Conservation (phyloP, 2,888 invertebrate genomes). For the Unio delphinus region DNA sequence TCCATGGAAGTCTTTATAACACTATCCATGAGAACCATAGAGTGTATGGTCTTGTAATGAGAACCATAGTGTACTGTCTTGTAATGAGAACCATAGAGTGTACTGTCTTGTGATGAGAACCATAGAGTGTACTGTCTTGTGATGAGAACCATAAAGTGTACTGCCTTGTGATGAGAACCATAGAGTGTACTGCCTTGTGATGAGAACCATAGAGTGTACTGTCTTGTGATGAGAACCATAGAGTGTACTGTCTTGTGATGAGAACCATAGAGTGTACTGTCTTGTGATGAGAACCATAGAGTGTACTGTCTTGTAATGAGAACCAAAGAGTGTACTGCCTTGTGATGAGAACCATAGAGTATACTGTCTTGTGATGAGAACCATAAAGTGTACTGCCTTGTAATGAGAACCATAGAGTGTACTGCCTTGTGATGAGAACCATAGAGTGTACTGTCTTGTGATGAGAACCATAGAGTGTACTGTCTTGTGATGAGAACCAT, state of each 20-base stretch:
- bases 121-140: not conserved
- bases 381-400: not conserved
- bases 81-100: not conserved
- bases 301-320: too few relatives aligned
- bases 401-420: not conserved
- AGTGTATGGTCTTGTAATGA: too few relatives aligned
- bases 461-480: not conserved
- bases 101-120: too few relatives aligned
- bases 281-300: not conserved
- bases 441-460: not conserved
- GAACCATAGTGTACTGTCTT: not conserved
- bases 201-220: not conserved
- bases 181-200: too few relatives aligned
- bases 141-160: not conserved
- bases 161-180: not conserved
- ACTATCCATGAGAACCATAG: not conserved
- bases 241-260: too few relatives aligned
- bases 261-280: not conserved
- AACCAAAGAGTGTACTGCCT: not conserved
- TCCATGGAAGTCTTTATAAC: too few relatives aligned
- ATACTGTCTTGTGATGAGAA: too few relatives aligned
- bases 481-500: not conserved
- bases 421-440: too few relatives aligned
- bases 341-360: not conserved
- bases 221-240: not conserved